A percentile compares a stretch with the other conserved stretches of the same genome.
Conservation (phyloP, 2,888 invertebrate species). For the Yponomeuta plumbellus region DNA sequence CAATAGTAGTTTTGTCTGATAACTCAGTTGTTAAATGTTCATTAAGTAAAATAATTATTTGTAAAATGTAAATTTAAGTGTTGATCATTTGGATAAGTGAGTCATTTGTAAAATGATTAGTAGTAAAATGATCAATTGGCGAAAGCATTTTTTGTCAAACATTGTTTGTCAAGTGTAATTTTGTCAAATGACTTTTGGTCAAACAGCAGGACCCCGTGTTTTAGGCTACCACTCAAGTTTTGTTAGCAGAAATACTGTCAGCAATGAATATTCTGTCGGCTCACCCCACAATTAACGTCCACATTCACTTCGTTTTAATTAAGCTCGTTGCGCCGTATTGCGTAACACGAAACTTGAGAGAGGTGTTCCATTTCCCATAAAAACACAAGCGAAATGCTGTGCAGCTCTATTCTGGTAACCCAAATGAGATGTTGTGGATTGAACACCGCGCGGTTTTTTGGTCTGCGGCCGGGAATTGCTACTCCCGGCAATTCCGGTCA, state of each 20-base stretch:
- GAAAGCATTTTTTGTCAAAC: too few species aligned
- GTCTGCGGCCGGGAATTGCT: background rate
- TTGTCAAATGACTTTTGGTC: too few species aligned
- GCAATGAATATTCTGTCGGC: background rate
- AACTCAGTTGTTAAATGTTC: too few species aligned
- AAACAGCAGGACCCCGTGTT: too few species aligned
- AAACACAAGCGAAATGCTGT: background rate
- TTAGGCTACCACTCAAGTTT: conserved; percentile 6
- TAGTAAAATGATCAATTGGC: too few species aligned
- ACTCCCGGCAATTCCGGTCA: too few species aligned
- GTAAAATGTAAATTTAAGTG: too few species aligned
- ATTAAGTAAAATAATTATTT: too few species aligned
- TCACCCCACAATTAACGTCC: background rate
- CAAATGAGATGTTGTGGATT: background rate
- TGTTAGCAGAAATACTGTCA: background rate
- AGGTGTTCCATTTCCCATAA: background rate
- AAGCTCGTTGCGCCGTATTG: background rate
- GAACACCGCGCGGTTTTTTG: background rate
- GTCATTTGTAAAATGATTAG: too few species aligned
- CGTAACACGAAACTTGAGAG: background rate
- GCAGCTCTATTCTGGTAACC: background rate
- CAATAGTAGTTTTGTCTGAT: too few species aligned
- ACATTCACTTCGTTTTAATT: background rate
- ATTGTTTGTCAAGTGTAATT: too few species aligned
- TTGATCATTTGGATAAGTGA: too few species aligned